Evolutionary conservation across 2,797 vertebrate genomes (phyloP).

Genomic region (Pseudocheirus occidentalis): DNA sequence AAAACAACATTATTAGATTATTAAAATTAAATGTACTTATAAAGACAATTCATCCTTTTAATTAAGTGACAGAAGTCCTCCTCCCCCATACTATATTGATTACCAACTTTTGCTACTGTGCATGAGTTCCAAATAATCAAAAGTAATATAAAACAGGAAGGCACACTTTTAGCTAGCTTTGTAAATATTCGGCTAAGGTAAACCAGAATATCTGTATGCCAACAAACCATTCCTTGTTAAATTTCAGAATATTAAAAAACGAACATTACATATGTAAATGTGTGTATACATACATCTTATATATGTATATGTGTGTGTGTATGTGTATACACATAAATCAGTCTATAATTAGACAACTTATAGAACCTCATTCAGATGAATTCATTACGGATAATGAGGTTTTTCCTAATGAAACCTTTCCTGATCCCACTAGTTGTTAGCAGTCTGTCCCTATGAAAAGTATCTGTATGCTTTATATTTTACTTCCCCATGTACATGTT

Average conservation of each 20-base stretch:
- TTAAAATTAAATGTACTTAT: constrained; percentile 83
- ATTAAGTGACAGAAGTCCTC: constrained; percentile 78
- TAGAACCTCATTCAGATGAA: background rate
- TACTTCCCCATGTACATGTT: background rate
- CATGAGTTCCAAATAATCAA: background rate
- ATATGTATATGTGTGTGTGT: background rate
- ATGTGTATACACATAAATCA: background rate
- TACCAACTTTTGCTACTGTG: background rate
- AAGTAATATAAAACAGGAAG: background rate
- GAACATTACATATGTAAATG: background rate
- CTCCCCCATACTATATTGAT: constrained; percentile 70
- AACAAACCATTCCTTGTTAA: background rate
- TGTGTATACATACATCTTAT: background rate
- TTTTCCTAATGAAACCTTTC: background rate
- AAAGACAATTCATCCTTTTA: constrained; percentile 84
- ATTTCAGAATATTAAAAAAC: background rate
- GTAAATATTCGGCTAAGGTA: background rate
- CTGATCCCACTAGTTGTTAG: background rate
- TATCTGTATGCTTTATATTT: background rate
- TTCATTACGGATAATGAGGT: background rate
- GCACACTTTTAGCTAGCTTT: background rate
- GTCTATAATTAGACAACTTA: background rate
- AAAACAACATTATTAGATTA: constrained; percentile 84
- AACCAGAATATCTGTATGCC: background rate
- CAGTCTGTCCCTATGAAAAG: background rate